Conservation (phyloP, 2,888 invertebrate species). For the Argynnis bischoffii region DNA sequence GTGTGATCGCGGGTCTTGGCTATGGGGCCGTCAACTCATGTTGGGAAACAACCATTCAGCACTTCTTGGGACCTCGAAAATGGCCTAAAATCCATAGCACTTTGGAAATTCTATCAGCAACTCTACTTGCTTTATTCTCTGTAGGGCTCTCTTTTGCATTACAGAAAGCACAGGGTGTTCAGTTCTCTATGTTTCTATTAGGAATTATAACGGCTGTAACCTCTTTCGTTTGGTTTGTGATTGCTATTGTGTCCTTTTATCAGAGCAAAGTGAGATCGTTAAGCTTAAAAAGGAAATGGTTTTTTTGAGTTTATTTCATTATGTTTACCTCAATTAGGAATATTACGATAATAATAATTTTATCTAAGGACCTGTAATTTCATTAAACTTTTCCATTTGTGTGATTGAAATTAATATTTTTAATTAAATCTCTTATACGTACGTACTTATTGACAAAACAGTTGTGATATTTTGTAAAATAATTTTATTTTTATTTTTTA, state of each 20-base stretch:
- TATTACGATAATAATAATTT: background rate
- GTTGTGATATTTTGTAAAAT: constrained; percentile 14
- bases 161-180: constrained; percentile 56
- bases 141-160: constrained; percentile 58
- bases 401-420: background rate
- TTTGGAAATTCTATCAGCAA: constrained; percentile 70
- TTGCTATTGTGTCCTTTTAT: constrained; percentile 59
- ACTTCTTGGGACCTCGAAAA: constrained; percentile 73
- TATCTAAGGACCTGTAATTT: no score
- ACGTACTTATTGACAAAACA: constrained; percentile 18
- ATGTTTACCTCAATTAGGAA: background rate
- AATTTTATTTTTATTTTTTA: no score
- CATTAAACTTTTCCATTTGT: background rate
- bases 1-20: constrained; percentile 76
- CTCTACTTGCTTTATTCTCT: constrained; percentile 59
- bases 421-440: background rate
- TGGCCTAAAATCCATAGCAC: constrained; percentile 77
- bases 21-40: constrained; percentile 74
- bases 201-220: constrained; percentile 56
- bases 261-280: constrained; percentile 58
- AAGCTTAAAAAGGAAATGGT: constrained; percentile 44
- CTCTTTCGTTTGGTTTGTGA: constrained; percentile 60
- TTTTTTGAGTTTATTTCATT: constrained; percentile 23
- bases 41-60: constrained; percentile 72
- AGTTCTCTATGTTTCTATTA: constrained; percentile 62